Conservation (phyloP, 2,888 invertebrate genomes). For the Anoplius nigerrimus region DNA sequence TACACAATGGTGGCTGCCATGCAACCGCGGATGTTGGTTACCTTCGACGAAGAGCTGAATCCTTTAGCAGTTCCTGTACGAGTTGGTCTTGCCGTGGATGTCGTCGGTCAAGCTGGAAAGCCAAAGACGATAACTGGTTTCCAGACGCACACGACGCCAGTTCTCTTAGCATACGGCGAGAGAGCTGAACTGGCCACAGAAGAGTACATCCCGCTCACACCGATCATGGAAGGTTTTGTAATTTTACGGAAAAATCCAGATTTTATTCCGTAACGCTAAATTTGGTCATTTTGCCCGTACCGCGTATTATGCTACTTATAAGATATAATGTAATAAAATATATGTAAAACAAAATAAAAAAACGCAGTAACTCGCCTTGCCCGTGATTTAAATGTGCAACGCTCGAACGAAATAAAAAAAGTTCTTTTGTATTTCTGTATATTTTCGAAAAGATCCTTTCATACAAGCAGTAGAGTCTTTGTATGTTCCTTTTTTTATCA, state of each 20-base stretch:
- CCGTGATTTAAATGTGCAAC: too few relatives aligned
- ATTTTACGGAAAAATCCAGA: constrained; percentile 95
- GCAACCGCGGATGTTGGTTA: constrained; percentile 99
- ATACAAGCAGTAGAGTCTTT: too few relatives aligned
- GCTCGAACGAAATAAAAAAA: too few relatives aligned
- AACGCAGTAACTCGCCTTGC: neutral
- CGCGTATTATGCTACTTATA: constrained; percentile 42
- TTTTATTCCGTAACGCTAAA: constrained; percentile 73
- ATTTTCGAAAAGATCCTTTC: too few relatives aligned
- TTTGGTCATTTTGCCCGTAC: constrained; percentile 17
- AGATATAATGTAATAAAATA: constrained; percentile 38
- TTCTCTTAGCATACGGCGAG: constrained; percentile 96
- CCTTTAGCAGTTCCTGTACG: constrained; percentile 95
- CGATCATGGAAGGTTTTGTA: constrained; percentile 99
- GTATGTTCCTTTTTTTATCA: too few relatives aligned
- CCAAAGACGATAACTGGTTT: constrained; percentile 99
- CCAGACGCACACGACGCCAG: constrained; percentile 99
- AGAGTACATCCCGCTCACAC: constrained; percentile 95
- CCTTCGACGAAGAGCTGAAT: constrained; percentile 96
- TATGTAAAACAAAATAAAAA: constrained; percentile 16
- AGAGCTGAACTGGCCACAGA: constrained; percentile 98
- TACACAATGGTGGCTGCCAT: constrained; percentile 97
- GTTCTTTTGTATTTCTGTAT: too few relatives aligned
- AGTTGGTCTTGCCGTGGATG: constrained; percentile 97
- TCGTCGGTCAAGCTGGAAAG: constrained; percentile 99